phyloP scores from a whole-genome alignment of 2,797 vertebrate species.

The Natrix natrix region DNA sequence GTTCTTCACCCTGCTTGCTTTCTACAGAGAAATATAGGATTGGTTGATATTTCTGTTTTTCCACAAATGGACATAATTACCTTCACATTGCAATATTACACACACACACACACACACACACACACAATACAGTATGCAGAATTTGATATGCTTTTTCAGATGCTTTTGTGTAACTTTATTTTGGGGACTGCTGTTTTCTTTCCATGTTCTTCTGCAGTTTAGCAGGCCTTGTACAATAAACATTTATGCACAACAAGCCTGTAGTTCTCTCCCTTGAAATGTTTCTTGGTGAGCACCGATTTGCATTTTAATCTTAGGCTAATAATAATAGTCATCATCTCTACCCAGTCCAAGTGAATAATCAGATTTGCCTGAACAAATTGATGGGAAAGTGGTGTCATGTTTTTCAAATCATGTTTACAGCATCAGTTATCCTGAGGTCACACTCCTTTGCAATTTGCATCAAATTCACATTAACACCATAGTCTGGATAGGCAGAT shows the following conservation, averaged over 20 bases:
- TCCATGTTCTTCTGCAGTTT: background rate
- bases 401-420: slow-evolving; percentile 1
- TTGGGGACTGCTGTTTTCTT: background rate
- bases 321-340: background rate
- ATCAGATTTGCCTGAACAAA: slow-evolving; percentile 8
- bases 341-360: background rate
- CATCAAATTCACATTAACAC: background rate
- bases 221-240: background rate
- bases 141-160: background rate
- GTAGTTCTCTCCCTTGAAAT: background rate
- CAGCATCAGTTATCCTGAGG: background rate
- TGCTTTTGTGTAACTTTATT: background rate
- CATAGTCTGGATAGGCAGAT: background rate
- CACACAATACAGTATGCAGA: background rate
- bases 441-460: background rate
- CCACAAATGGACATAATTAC: background rate
- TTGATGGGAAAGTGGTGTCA: background rate
- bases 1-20: background rate
- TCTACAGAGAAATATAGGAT: background rate
- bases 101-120: too few species aligned
- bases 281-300: background rate
- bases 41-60: background rate
- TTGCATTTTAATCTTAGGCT: background rate
- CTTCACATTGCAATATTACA: background rate
- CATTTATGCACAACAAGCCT: background rate